A percentile compares a stretch with the other conserved stretches of the same genome.
Conservation (phyloP, 2,113 vertebrate species). For the Sylvicapra grimmia region DNA sequence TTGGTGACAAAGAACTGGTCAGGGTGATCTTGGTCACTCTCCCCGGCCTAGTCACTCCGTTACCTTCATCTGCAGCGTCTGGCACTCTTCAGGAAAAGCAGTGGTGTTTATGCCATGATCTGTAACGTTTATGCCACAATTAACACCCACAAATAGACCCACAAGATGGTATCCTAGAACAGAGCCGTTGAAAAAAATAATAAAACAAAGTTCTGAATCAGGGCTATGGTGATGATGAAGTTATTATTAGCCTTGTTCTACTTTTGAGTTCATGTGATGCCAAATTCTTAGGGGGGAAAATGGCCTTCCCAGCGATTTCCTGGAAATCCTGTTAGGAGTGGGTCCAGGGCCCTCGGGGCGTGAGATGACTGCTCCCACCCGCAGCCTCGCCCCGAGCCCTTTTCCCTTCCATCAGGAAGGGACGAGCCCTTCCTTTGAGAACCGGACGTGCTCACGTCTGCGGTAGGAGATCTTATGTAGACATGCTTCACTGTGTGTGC, state of each 20-base stretch:
- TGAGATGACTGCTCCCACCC: background rate
- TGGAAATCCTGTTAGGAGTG: background rate
- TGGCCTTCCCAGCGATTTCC: background rate
- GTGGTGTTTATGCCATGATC: background rate
- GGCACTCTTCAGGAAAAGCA: background rate
- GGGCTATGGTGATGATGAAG: background rate
- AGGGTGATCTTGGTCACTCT: accelerated
- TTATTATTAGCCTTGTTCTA: conserved; percentile 13
- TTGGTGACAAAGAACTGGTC: background rate
- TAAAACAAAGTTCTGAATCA: background rate
- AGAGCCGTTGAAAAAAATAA: background rate
- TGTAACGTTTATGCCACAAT: background rate
- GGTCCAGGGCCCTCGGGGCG: background rate
- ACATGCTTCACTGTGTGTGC: background rate
- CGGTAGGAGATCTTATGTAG: background rate
- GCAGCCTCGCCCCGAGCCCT: accelerated
- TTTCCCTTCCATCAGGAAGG: background rate
- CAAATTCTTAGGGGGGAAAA: background rate
- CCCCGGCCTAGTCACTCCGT: background rate
- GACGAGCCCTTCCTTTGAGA: accelerated
- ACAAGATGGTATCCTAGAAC: background rate
- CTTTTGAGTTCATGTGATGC: background rate
- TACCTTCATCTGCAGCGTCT: background rate
- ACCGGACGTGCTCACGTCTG: accelerated
- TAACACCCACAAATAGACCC: background rate